Base-by-base conservation (phyloP, 1,140 invertebrate species). In the Oedothorax gibbosus region DNA sequence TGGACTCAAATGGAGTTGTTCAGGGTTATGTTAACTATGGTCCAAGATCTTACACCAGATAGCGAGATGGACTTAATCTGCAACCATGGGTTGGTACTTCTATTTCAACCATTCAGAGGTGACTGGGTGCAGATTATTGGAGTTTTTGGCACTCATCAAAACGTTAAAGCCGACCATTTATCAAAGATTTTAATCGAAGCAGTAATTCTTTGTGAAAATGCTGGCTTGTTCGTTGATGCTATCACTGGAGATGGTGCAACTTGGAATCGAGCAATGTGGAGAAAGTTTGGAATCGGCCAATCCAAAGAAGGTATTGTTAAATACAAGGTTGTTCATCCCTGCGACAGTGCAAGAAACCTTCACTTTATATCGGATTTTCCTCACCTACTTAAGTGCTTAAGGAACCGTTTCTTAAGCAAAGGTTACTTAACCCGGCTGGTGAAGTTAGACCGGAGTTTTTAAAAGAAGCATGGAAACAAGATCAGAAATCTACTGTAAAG, bases 321-420 rank as follows among this genome's bases (percentile, higher is more conserved):
- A 73, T 51, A 73, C 50, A 73, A 73, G 21, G 14, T 73, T 50
- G n/a, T 35, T 15, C 71, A 73, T 73, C 71, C 71, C 14, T 73
- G 71, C 20, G 71, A 73, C 49, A 20, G 53, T 54, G 11, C 35
- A 15, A 51, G 51, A 53, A 15, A 12, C 21, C 51, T 73, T 50
- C 71, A 73, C 71, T 73, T 73, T 54, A 20, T 73, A n/a, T 53
- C 71, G 9, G 21, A 73, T 73, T 73, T 73, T 20, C 49, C 71
- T 51, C 71, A 51, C 51, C 71, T 73, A 9, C 15, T 73, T 10
- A 73, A 73, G 20, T 73, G 50, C 14, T 20, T 73, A 5, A 11
- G 71, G 14, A 51, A 73, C 12, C 57, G 35, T 5, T 35, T 35
- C 35, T 35, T 35, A 35, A 35, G 35, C 35, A 35, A 35, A 35